Conservation (phyloP, 1,140 invertebrate genomes). For the Zaprionus camerounensis region DNA sequence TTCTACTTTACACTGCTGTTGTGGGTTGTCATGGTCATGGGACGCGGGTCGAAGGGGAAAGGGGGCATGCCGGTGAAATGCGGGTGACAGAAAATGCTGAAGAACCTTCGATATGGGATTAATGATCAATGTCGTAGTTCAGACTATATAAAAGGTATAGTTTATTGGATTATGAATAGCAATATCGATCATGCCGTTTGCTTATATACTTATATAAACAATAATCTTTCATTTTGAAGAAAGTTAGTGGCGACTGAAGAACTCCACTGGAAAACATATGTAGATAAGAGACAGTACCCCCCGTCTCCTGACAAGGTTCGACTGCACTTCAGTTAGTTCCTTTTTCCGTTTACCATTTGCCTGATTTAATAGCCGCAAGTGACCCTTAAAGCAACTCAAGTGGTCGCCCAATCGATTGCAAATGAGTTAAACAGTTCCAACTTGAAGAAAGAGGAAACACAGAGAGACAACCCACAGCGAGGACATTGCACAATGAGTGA, state of each 20-base stretch:
- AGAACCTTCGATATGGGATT: conserved; percentile 10
- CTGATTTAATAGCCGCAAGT: conserved; percentile 1
- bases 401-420: conserved; percentile 17
- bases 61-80: conserved; percentile 11
- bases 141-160: not conserved
- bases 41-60: conserved; percentile 3
- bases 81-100: conserved; percentile 23
- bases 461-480: conserved; percentile 8
- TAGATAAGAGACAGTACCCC: not conserved
- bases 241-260: not conserved
- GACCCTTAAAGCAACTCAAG: conserved; percentile 25
- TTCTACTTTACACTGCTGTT: conserved; percentile 8
- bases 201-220: not conserved
- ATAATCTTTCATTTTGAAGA: not conserved
- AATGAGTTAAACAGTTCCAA: conserved; percentile 16
- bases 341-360: not conserved
- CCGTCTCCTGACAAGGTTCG: too few relatives aligned
- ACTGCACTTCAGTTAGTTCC: not conserved
- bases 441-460: conserved; percentile 8
- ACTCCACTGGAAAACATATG: not conserved
- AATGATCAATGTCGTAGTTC: not conserved
- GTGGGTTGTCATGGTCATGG: conserved; percentile 28
- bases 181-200: not conserved
- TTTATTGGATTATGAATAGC: too few relatives aligned
- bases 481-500: conserved; percentile 51